Evolutionary conservation across 23 tunicate species (phyloP), one percentile per base, ranked within the genome.

Genomic region (Corella eumyota): DNA sequence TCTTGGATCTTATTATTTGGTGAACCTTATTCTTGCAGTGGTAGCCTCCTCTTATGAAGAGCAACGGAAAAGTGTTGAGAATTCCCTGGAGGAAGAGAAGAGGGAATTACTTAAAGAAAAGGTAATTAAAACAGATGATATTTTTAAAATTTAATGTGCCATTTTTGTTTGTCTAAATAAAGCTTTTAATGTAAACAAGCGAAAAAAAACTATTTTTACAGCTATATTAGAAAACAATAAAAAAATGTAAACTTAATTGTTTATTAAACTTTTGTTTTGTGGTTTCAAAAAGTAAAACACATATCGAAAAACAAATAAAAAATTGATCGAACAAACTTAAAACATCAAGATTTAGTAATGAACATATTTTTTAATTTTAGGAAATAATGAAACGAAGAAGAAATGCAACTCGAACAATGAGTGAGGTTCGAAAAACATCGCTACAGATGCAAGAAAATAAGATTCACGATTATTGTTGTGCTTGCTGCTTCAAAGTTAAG

Each of bases 1-100:
- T 45, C 73, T 84, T n/a, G 94, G 94, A 21, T 67, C 82, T 0
- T 84, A 84, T 76, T 84, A 84, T 35, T 62, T 84, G 32, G 75
- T 84, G 36, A 84, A 84, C 45, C 61, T 84, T 19, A 84, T 75
- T 36, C 83, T 84, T n/a, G 94, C 94, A 22, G 94, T 84, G 25
- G 94, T 84, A 20, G 94, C 94, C n/a, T 66, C 76, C 2, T 76
- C 94, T 0, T 84, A 84, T 47, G 94, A 84, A 64, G 94, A 71
- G 36, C 83, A 84, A 49, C 30, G 83, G 61, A 84, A 84, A 48
- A 76, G 56, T 23, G 94, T 84, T 30, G 76, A 63, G 27, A 68
- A 64, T 57, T 60, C 83, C 1, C 50, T 84, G 50, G 94, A 75
- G 50, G 94, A 84, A 58, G 94, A 84, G 56, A 84, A 74, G 58